Percentiles rank a stretch among this genome's conserved stretches.
Conservation (phyloP, 2,113 vertebrate genomes). For the Dicaeum eximium region DNA sequence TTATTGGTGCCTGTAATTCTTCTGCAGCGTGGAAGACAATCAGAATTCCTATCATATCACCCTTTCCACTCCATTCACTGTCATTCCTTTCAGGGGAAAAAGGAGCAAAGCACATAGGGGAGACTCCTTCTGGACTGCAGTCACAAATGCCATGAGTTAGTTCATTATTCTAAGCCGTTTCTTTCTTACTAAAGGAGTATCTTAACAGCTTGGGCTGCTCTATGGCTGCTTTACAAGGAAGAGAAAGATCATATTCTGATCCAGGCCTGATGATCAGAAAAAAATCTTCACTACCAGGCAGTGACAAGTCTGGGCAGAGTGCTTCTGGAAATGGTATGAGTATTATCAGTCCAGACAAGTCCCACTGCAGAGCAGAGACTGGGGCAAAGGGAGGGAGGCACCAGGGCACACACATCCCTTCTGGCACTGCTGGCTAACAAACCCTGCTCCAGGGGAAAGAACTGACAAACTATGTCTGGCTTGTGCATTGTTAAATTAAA, state of each 20-base stretch:
- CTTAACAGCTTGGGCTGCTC: neutral
- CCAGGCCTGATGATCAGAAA: neutral
- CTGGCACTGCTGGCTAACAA: neutral
- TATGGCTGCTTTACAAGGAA: neutral
- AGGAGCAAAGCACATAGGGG: neutral
- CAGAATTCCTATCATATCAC: neutral
- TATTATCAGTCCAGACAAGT: neutral
- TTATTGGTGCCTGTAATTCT: neutral
- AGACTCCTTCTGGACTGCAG: neutral
- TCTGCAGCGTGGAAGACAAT: neutral
- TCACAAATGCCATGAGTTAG: neutral
- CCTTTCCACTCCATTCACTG: neutral
- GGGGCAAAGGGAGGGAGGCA: neutral
- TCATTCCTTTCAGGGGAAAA: neutral
- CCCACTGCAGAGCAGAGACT: neutral
- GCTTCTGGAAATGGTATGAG: neutral
- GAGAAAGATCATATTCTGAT: neutral
- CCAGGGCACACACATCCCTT: neutral
- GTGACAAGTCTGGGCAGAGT: neutral
- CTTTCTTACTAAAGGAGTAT: neutral
- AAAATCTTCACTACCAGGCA: neutral
- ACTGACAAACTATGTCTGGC: neutral
- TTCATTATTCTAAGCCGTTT: neutral
- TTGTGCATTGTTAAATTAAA: conserved; percentile 4
- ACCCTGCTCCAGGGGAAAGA: neutral